phyloP scores from a whole-genome alignment of 1,140 invertebrate species.

The Notospermus geniculatus region DNA sequence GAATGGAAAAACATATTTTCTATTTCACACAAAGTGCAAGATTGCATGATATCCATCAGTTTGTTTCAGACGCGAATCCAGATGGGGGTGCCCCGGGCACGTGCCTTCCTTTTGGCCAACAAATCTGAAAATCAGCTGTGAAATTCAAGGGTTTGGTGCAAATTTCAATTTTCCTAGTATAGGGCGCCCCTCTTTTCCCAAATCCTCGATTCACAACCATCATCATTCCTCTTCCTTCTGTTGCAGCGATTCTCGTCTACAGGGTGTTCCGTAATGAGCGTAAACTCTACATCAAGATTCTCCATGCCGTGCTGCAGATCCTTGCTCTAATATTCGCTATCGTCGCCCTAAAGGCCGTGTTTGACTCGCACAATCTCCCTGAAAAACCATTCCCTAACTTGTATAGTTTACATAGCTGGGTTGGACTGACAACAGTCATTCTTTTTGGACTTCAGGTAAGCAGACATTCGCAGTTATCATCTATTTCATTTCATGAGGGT shows the following conservation, averaged over 20 bases:
- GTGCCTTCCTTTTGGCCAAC: no score
- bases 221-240: constrained; percentile 14
- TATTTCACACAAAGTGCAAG: no score
- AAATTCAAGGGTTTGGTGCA: no score
- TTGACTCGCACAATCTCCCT: constrained; percentile 76
- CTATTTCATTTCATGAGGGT: neutral
- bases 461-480: neutral
- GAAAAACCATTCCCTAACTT: constrained; percentile 64
- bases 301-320: constrained; percentile 72
- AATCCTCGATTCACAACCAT: no score
- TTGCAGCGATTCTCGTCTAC: constrained; percentile 77
- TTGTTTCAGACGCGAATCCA: no score
- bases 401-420: constrained; percentile 82
- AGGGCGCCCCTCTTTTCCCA: no score
- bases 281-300: constrained; percentile 75
- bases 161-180: no score
- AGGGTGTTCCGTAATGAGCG: constrained; percentile 71
- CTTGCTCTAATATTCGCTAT: constrained; percentile 67
- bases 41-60: no score
- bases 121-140: no score
- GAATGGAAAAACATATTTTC: no score
- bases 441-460: constrained; percentile 74
- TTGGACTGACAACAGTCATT: constrained; percentile 74
- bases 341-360: constrained; percentile 75
- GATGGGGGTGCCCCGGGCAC: no score